Evolutionary conservation across 2,113 vertebrate genomes (phyloP).

Genomic region (Gavialis gangeticus): DNA sequence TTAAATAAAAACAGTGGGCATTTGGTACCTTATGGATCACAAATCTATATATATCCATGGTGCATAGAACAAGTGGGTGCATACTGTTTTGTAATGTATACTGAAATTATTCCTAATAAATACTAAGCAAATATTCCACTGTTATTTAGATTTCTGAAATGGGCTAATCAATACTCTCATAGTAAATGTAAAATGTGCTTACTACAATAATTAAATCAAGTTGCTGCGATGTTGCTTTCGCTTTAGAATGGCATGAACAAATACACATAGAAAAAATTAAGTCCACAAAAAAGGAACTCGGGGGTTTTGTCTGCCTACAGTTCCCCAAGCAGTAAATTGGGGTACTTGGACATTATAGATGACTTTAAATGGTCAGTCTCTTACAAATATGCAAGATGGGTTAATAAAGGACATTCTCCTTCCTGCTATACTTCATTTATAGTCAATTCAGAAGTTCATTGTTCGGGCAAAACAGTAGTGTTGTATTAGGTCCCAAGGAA

Average conservation of each 20-base stretch:
- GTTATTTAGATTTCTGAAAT: background rate
- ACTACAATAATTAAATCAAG: background rate
- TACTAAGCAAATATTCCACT: background rate
- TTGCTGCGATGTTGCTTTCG: background rate
- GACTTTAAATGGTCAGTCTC: background rate
- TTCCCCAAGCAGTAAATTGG: background rate
- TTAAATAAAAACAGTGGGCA: conserved; percentile 27
- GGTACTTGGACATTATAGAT: rapidly evolving
- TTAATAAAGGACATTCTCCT: background rate
- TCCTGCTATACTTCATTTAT: background rate
- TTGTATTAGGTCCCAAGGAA: background rate
- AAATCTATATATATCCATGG: background rate
- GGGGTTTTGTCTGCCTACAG: background rate
- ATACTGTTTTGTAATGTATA: background rate
- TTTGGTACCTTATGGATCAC: conserved; percentile 28
- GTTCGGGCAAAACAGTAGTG: background rate
- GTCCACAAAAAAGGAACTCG: background rate
- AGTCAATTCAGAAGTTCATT: background rate
- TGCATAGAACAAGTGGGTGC: conserved; percentile 32
- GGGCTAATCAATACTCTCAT: background rate
- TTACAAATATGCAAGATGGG: background rate
- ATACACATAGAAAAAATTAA: background rate
- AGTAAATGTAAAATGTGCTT: background rate
- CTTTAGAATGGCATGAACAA: background rate
- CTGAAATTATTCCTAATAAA: background rate